phyloP scores from a whole-genome alignment of 2,888 invertebrate species.

The Pseudeuparius sepicola region DNA sequence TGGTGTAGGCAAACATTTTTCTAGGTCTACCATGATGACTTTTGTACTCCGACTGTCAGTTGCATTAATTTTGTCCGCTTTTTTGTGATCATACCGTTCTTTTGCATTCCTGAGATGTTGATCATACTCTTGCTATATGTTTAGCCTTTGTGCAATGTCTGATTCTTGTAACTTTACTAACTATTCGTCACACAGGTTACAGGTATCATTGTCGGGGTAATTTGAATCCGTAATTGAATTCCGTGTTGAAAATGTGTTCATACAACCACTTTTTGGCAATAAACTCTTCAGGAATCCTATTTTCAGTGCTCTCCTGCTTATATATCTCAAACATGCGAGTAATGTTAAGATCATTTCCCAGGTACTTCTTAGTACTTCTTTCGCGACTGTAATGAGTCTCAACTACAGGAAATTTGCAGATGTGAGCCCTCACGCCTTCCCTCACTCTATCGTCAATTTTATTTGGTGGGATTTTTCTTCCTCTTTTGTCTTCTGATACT shows the following conservation, averaged over 20 bases:
- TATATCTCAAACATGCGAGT: conserved; percentile 17
- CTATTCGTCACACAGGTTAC: conserved; percentile 15
- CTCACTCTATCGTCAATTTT: conserved; percentile 14
- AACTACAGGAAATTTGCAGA: conserved; percentile 16
- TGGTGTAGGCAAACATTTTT: conserved; percentile 21
- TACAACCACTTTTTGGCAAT: conserved; percentile 20
- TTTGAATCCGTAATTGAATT: conserved; percentile 19
- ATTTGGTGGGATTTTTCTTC: conserved; percentile 14
- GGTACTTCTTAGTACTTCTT: conserved; percentile 17
- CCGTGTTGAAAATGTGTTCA: conserved; percentile 19
- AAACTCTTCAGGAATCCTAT: conserved; percentile 6
- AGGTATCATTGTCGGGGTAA: conserved; percentile 17
- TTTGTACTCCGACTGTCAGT: conserved; percentile 10
- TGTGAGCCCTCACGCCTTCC: conserved; percentile 15
- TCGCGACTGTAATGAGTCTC: conserved; percentile 19
- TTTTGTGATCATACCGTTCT: conserved; percentile 18
- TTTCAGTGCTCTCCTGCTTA: conserved; percentile 10
- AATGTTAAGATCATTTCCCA: conserved; percentile 18
- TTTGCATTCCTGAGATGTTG: conserved; percentile 17
- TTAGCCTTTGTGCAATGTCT: conserved; percentile 9
- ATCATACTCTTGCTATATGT: conserved; percentile 13
- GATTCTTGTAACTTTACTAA: conserved; percentile 12
- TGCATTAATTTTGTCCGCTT: conserved; percentile 12
- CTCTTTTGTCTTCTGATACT: conserved; percentile 12
- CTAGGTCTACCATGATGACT: conserved; percentile 19